Evolutionary conservation across 2,797 vertebrate species (phyloP), one percentile per base, ranked within the genome.

Genomic region (Vireo griseus): DNA sequence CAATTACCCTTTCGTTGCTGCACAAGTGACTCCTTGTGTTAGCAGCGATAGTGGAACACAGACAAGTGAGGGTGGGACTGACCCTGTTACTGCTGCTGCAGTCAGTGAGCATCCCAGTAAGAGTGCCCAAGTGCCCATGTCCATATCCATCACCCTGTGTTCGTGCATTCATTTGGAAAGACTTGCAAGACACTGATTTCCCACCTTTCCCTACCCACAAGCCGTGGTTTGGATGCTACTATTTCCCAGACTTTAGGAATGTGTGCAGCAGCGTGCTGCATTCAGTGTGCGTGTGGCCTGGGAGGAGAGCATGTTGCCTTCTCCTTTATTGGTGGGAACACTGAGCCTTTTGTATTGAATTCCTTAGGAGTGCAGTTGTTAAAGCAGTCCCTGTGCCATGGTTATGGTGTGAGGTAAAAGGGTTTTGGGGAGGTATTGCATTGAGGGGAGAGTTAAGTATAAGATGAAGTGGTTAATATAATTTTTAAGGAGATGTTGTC

Each of bases 381-480:
- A 58, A 62, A 52, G 24, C 33, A 42, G 26, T 39, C 10, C 2
- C 10, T 47, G 35, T 62, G 15, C 42, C 11, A 4, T 14, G 26
- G 24, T 58, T 35, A 11, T 48, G 25, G 17, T 54, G 29, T 50
- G 52, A 68, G 19, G 4, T 42, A 24, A 25, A 52, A 57, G 33
- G 29, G 5, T 26, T 58, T 78, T 29, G 33, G 6, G 28, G 25
- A 37, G 6, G 6, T 26, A 25, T 62, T 77, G 44, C 3, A 2
- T 0, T 66, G 26, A 2, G 10, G 9, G 3, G 13, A 35, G 28
- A 10, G 6, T 69, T 57, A 61, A 52, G 7, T 62, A 10, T 40
- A 5, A 51, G 47, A 35, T 59, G 31, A 67, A 45, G 40, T 45
- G 18, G 13, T 45, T 71, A 37, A 20, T 45, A 26, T 25, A 17